Conservation (phyloP, 2,797 vertebrate species). For the Dendrocincla fuliginosa region DNA sequence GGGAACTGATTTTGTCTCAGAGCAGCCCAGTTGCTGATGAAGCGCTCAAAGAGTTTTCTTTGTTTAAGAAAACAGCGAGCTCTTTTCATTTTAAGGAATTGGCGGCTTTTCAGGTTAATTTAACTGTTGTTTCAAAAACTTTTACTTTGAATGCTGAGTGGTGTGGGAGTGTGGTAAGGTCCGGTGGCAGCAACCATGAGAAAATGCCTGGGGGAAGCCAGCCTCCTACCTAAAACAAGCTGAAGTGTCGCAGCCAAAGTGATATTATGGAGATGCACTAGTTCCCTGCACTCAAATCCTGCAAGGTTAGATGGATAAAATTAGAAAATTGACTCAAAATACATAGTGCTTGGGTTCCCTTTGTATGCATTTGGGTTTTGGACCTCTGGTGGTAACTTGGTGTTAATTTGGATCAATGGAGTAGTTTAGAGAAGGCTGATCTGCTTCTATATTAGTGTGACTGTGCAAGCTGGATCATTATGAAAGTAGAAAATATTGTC, state of each 20-base stretch:
- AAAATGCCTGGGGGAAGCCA: background rate
- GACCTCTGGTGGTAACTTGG: background rate
- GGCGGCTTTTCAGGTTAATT: background rate
- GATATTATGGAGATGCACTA: background rate
- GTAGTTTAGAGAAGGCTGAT: background rate
- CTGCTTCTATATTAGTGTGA: background rate
- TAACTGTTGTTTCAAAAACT: background rate
- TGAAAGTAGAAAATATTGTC: conserved; percentile 8
- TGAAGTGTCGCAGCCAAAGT: background rate
- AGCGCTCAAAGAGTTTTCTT: background rate
- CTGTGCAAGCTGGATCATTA: background rate
- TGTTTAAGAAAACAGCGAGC: background rate
- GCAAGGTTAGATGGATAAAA: background rate
- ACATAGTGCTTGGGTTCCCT: background rate
- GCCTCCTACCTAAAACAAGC: background rate
- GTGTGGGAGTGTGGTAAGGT: background rate
- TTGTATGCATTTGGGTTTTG: background rate
- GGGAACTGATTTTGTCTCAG: background rate
- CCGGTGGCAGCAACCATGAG: background rate
- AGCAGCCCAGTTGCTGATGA: background rate
- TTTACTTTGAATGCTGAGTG: background rate
- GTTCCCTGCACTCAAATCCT: background rate
- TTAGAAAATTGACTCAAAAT: background rate
- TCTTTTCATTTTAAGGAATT: background rate
- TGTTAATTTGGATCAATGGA: background rate